These are phyloP conservation scores for Sorex maritimensis DNA, from an alignment of 2,797 vertebrate genomes.

Conservation along the genomic window DNA sequence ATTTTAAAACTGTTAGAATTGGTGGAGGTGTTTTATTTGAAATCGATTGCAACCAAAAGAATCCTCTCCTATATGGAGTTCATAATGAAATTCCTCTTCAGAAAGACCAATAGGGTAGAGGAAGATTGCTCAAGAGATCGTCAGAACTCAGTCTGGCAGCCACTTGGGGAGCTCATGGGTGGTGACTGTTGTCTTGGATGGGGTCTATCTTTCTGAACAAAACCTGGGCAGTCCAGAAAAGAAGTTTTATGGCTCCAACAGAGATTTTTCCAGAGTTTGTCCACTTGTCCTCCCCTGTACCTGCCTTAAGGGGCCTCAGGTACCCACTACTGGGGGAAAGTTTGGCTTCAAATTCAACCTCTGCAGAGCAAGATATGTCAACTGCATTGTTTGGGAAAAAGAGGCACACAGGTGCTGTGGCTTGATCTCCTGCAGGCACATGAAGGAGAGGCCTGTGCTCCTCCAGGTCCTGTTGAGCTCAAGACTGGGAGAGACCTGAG, in stretches of 20 bases:
- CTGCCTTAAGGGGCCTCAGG: neutral
- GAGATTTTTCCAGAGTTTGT: neutral
- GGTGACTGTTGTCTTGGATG: neutral
- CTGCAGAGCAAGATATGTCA: neutral
- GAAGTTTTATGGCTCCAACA: neutral
- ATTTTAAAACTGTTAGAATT: neutral
- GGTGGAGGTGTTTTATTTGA: neutral
- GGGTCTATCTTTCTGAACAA: neutral
- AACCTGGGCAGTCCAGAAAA: neutral
- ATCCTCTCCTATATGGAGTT: neutral
- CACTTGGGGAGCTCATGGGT: neutral
- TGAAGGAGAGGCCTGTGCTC: too few species aligned
- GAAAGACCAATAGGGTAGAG: neutral
- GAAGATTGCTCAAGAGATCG: neutral
- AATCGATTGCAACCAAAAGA: neutral
- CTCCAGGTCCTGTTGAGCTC: too few species aligned
- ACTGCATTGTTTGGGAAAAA: neutral
- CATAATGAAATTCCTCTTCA: slow-evolving; percentile 41
- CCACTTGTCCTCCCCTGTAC: neutral
- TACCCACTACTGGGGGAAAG: neutral
- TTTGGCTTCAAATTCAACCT: neutral
- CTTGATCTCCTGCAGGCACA: too few species aligned
- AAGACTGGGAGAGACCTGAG: too few species aligned
- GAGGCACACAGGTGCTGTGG: too few species aligned
- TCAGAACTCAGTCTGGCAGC: neutral